These are phyloP conservation scores for Hemaris fuciformis DNA, from an alignment of 2,888 invertebrate species.

Conservation along the genomic window DNA sequence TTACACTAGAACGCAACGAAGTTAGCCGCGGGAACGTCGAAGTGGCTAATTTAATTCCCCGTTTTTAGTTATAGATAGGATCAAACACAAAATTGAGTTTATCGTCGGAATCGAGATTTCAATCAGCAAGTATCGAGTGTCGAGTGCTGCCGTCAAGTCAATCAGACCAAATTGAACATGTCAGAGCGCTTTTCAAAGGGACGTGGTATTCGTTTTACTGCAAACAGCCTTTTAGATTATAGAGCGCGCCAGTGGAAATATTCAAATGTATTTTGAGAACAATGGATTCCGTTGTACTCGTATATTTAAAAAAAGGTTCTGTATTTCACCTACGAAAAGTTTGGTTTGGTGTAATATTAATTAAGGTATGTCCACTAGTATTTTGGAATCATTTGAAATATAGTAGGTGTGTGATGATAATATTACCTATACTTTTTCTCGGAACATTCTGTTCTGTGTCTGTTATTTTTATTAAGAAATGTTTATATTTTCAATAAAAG, in stretches of 20 bases:
- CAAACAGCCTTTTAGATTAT: constrained; percentile 16
- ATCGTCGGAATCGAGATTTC: constrained; percentile 59
- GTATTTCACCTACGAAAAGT: no score
- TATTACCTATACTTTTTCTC: no score
- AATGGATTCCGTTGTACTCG: neutral
- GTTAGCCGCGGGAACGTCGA: neutral
- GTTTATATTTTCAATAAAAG: no score
- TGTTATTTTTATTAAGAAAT: no score
- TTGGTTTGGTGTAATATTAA: no score
- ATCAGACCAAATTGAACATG: constrained; percentile 67
- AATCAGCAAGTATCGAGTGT: constrained; percentile 59
- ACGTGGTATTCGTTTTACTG: constrained; percentile 23
- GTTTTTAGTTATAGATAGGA: constrained; percentile 20
- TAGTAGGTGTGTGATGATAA: no score
- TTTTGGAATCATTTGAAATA: no score
- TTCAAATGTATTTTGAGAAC: constrained; percentile 15
- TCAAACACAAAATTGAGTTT: constrained; percentile 59
- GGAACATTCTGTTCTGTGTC: no score
- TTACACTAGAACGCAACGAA: neutral
- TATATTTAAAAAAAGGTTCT: neutral
- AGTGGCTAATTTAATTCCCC: neutral
- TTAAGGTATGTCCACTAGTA: no score
- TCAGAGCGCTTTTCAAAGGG: constrained; percentile 51
- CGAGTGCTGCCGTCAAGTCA: constrained; percentile 58
- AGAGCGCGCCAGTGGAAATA: neutral